These are phyloP conservation scores for Microplitis demolitor DNA, from an alignment of 1,140 invertebrate species.

Conservation along the genomic window DNA sequence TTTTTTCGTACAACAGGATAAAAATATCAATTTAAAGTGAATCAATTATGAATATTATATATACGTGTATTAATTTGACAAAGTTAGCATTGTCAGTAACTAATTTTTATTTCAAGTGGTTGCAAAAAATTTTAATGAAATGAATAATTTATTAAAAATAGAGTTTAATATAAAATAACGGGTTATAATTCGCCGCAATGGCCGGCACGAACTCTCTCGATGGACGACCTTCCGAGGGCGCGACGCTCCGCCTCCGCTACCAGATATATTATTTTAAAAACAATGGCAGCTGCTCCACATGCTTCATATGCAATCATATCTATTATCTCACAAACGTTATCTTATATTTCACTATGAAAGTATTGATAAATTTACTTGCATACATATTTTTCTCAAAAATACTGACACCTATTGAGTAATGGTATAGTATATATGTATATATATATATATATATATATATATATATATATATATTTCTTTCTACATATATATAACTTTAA, in stretches of 20 bases:
- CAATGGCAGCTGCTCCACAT: conserved; percentile 48
- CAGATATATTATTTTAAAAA: conserved; percentile 47
- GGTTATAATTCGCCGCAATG: not conserved
- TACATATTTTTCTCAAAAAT: not conserved
- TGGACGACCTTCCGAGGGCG: conserved; percentile 57
- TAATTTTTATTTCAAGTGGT: too few species aligned
- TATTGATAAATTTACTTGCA: not conserved
- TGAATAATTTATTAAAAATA: not conserved
- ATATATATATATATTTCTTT: too few species aligned
- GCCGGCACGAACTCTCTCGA: conserved; percentile 17
- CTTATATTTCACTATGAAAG: not conserved
- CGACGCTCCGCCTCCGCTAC: conserved; percentile 53
- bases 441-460: too few species aligned
- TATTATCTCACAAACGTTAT: not conserved
- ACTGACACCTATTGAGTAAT: too few species aligned
- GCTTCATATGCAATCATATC: not conserved
- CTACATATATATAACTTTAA: too few species aligned
- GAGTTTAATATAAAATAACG: not conserved
- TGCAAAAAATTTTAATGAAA: too few species aligned
- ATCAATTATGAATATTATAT: too few species aligned
- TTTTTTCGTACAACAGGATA: too few species aligned
- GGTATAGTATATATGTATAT: too few species aligned
- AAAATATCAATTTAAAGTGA: too few species aligned
- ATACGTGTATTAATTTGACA: too few species aligned
- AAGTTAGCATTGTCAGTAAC: too few species aligned